These are phyloP conservation scores for Sarotherodon lohbergeri DNA, from an alignment of 2,113 vertebrate species.

Conservation along the genomic window DNA sequence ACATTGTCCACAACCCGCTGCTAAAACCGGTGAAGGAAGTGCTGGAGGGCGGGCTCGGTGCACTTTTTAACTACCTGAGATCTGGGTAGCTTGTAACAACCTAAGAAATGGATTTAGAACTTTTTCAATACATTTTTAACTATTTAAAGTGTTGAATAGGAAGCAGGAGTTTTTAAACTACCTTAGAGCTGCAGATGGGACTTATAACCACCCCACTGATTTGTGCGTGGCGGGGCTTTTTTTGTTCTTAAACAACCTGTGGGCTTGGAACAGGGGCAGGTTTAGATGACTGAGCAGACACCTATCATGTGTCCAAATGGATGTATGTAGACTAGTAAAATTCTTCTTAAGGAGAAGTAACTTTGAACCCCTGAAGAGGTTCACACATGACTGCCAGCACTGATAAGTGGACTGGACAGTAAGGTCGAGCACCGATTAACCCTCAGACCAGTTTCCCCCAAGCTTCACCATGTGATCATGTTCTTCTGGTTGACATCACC, in stretches of 20 bases:
- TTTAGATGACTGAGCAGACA: not conserved
- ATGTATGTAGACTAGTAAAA: not conserved
- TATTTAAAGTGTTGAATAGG: not conserved
- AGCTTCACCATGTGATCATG: not conserved
- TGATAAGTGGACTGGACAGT: not conserved
- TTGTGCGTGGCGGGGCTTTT: not conserved
- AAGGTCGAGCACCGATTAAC: not conserved
- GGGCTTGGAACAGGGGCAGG: not conserved
- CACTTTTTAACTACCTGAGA: slow-evolving; percentile 82
- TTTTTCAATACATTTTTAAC: not conserved
- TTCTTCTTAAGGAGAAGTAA: not conserved
- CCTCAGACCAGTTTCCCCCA: not conserved
- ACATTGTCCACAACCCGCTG: slow-evolving; percentile 86
- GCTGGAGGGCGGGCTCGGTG: slow-evolving; percentile 78
- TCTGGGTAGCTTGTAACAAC: slow-evolving; percentile 8
- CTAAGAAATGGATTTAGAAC: not conserved
- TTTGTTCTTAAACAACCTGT: not conserved
- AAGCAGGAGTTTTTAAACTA: not conserved
- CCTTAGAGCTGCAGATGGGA: not conserved
- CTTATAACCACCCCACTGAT: not conserved
- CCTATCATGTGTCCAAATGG: not conserved
- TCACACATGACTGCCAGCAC: not conserved
- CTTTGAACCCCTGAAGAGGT: not conserved
- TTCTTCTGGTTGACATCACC: not conserved
- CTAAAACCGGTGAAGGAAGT: slow-evolving; percentile 82